Conservation (phyloP, 2,113 vertebrate species). For the Bubo bubo region DNA sequence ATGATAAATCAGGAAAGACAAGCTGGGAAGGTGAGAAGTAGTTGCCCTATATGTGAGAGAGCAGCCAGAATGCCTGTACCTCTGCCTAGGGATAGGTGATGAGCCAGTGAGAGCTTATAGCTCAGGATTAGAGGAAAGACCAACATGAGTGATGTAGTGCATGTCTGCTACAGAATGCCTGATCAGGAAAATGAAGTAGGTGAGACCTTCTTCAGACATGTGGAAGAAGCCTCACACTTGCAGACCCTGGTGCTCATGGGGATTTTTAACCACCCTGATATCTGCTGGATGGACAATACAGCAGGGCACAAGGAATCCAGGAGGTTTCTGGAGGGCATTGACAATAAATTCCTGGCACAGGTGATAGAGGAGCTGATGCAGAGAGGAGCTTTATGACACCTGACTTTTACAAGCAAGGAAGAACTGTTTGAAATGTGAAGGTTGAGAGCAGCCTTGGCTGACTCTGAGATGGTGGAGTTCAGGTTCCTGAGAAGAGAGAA, state of each 20-base stretch:
- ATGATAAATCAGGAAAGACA: background rate
- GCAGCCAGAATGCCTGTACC: background rate
- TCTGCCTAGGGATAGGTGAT: background rate
- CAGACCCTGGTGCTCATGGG: background rate
- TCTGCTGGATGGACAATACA: background rate
- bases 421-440: background rate
- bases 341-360: background rate
- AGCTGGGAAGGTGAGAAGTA: background rate
- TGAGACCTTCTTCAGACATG: background rate
- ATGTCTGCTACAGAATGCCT: background rate
- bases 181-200: background rate
- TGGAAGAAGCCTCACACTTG: background rate
- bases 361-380: fast-evolving
- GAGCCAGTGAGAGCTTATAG: background rate
- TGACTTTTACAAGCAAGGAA: background rate
- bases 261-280: background rate
- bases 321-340: background rate
- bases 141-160: background rate
- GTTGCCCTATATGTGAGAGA: background rate
- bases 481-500: background rate
- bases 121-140: background rate
- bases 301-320: background rate
- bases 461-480: background rate
- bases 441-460: background rate
- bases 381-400: background rate